phyloP scores from a whole-genome alignment of 2,888 invertebrate species.

The Cephus spinipes region DNA sequence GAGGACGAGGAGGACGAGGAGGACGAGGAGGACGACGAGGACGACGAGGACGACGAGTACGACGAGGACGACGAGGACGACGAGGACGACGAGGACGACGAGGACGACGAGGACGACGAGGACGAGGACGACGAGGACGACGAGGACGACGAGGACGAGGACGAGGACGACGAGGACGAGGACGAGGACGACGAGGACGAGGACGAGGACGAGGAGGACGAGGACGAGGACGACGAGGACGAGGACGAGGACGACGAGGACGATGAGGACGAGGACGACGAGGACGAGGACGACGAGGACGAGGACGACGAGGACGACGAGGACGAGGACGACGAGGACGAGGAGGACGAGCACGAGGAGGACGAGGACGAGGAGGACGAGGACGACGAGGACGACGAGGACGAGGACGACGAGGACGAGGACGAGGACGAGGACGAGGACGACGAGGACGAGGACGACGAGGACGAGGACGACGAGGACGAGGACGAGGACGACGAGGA shows the following conservation, averaged over 20 bases:
- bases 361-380: background rate
- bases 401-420: background rate
- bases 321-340: conserved; percentile 6
- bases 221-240: background rate
- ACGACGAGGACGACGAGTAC: conserved; percentile 10
- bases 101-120: background rate
- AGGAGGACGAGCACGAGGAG: background rate
- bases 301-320: background rate
- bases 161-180: conserved; percentile 1
- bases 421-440: conserved; percentile 4
- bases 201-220: conserved; percentile 3
- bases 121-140: background rate
- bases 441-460: conserved; percentile 5
- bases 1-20: too few relatives aligned
- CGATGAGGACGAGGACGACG: too few relatives aligned
- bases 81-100: background rate
- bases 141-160: background rate
- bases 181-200: background rate
- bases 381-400: conserved; percentile 1
- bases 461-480: conserved; percentile 6
- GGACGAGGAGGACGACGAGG: conserved; percentile 14
- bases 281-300: background rate
- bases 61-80: background rate
- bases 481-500: conserved; percentile 6
- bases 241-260: background rate